Evolutionary conservation across 2,113 vertebrate species (phyloP).

Genomic region (Pangasianodon hypophthalmus): DNA sequence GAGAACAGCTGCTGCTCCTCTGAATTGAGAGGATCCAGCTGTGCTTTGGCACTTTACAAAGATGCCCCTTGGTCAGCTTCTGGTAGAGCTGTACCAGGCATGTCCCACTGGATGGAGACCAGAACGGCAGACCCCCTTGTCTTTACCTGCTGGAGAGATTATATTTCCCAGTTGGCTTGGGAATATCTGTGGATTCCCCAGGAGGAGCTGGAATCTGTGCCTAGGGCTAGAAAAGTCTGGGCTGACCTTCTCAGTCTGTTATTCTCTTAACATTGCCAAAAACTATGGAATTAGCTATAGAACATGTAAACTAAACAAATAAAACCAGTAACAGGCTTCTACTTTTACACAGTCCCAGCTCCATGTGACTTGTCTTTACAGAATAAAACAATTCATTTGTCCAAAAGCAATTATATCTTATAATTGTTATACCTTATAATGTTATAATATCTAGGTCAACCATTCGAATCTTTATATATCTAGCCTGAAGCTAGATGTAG

Average conservation of each 20-base stretch:
- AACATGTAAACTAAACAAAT: not conserved
- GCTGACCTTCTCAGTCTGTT: not conserved
- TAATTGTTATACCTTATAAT: not conserved
- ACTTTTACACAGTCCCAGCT: not conserved
- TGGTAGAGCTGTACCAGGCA: not conserved
- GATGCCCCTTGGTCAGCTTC: not conserved
- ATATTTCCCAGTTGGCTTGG: not conserved
- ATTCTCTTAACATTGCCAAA: not conserved
- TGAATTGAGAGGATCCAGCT: not conserved
- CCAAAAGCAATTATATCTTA: not conserved
- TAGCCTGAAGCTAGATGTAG: not conserved
- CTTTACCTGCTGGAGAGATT: not conserved
- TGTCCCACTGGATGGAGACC: not conserved
- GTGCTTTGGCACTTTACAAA: not conserved
- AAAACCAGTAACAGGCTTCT: not conserved
- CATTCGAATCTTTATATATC: not conserved
- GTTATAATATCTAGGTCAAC: not conserved
- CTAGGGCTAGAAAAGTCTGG: not conserved
- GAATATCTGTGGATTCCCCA: not conserved
- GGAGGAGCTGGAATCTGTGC: not conserved
- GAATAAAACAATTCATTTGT: not conserved
- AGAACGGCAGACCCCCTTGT: too few relatives aligned
- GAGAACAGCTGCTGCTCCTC: not conserved
- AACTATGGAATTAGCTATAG: not conserved
- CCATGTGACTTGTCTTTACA: not conserved